Evolutionary conservation across 2,113 vertebrate species (phyloP), one percentile per base, ranked within the genome.

Genomic region (Mesoclemmys tuberculata): DNA sequence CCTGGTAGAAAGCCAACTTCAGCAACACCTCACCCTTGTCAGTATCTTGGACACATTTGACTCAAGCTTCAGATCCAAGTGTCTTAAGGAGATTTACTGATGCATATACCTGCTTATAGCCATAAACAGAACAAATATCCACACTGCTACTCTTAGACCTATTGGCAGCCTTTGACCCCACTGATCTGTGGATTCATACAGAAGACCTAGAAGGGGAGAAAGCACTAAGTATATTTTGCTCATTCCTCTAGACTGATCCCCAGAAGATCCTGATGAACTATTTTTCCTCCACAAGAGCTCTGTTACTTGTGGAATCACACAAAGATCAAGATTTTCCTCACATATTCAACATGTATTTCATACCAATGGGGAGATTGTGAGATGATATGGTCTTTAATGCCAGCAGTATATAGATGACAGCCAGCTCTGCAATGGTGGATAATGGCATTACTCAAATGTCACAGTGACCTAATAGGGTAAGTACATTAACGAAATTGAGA

Each of bases 281-380:
- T 8, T 19, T 13, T 11, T 75, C 24, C 35, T 85, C 27, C 89
- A 61, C 24, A 85, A 90, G 26, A 88, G 91, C 29, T 49, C 35
- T 85, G 61, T 93, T 44, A 52, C 11, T 4, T 0, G 2, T 22
- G 24, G 79, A 84, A 90, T 75, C 6, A 22, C 0, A 0, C 29
- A 81, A 94, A 29, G 26, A 58, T 58, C 55, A 58, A 58, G 55
- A 27, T 29, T 58, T 14, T 44, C 41, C 16, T 54, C 51, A 44
- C 1, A 48, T 0, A 61, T 82, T 24, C 61, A 82, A 71, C 27
- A 13, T 1, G 41, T 48, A 35, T 61, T 93, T 71, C 85, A 90
- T 35, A 61, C 85, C 85, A 21, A 10, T 51, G 3, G 5, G 5
- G 94, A 89, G 84, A 89, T 6, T 1, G 44, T 51, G 10, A 74